Evolutionary conservation across 2,113 vertebrate species (phyloP).

Genomic region (Tringa solitaria): DNA sequence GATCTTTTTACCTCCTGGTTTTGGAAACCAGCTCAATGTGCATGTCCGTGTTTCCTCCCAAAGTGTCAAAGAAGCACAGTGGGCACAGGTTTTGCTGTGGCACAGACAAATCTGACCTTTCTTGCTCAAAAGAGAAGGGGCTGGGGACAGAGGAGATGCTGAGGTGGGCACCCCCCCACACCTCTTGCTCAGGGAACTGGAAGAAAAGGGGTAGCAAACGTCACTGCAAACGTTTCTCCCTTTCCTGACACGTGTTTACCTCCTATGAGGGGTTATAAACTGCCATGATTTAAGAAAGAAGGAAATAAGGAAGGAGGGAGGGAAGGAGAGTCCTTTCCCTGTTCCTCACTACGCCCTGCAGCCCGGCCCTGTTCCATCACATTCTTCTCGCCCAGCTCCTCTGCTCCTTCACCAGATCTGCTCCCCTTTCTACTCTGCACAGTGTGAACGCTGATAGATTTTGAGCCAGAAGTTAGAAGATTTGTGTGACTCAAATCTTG

Average conservation of each 20-base stretch:
- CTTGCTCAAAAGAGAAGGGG: not conserved
- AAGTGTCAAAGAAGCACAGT: too few relatives aligned
- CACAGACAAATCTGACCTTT: not conserved
- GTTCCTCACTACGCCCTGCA: not conserved
- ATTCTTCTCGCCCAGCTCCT: not conserved
- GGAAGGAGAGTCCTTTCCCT: not conserved
- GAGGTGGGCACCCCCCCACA: fast-evolving
- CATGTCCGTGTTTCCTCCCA: not conserved
- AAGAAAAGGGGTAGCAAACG: not conserved
- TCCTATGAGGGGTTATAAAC: not conserved
- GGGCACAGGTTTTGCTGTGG: not conserved
- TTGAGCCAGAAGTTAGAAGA: not conserved
- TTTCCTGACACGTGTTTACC: not conserved
- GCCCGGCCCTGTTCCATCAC: not conserved
- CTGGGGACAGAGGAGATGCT: not conserved
- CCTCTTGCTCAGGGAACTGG: not conserved
- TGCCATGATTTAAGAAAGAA: not conserved
- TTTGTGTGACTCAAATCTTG: not conserved
- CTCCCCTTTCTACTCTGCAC: not conserved
- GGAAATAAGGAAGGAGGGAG: not conserved
- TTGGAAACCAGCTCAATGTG: not conserved
- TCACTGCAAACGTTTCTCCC: not conserved
- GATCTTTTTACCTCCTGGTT: not conserved
- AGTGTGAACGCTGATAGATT: not conserved
- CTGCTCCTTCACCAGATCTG: not conserved